Conservation (phyloP, 2,113 vertebrate genomes). For the Butorides virescens region DNA sequence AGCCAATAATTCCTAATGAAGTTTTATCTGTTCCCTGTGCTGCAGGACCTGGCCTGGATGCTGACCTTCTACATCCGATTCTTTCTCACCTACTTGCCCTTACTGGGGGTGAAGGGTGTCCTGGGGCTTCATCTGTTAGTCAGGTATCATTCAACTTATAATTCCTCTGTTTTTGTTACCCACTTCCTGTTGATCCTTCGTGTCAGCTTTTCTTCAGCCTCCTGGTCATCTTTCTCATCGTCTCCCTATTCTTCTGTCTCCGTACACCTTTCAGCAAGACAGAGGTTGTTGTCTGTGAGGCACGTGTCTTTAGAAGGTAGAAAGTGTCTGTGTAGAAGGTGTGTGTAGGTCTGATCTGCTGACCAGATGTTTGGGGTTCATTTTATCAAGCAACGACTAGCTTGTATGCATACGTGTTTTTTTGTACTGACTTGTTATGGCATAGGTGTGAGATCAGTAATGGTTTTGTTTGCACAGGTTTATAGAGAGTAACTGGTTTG, state of each 20-base stretch:
- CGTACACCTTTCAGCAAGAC: not conserved
- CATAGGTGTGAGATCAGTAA: not conserved
- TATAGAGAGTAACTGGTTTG: conserved; percentile 81
- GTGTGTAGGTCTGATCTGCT: not conserved
- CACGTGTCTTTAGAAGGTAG: not conserved
- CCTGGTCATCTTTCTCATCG: not conserved
- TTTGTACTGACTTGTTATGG: not conserved
- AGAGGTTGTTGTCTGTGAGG: not conserved
- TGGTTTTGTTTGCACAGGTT: conserved; percentile 47
- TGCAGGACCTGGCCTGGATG: conserved; percentile 83
- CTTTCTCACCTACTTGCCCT: conserved; percentile 70
- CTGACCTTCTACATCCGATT: conserved; percentile 76
- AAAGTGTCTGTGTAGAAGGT: not conserved
- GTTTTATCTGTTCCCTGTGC: not conserved
- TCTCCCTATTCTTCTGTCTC: not conserved
- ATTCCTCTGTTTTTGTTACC: not conserved
- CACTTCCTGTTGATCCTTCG: accelerated
- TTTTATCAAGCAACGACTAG: not conserved
- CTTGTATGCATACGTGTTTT: not conserved
- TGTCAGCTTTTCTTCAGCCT: not conserved
- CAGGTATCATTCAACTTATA: conserved; percentile 54
- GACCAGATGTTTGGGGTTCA: not conserved
- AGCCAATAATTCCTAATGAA: not conserved
- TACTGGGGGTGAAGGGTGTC: conserved; percentile 72
- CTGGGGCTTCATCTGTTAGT: conserved; percentile 74